These are phyloP conservation scores for Drosophila elegans DNA, from an alignment of 1,140 invertebrate species.

Conservation along the genomic window DNA sequence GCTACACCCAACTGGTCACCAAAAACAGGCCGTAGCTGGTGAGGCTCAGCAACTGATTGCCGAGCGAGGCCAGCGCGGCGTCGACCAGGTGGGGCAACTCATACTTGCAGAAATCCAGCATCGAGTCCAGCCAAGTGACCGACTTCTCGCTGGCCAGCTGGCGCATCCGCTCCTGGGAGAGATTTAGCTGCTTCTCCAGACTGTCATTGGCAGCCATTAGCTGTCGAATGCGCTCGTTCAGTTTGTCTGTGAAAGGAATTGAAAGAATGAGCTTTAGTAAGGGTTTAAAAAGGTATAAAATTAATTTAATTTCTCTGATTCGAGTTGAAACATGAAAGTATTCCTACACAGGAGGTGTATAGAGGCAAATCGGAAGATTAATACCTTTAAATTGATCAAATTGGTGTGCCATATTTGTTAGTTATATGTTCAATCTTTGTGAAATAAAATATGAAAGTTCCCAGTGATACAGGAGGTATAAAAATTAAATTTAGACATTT, in stretches of 20 bases:
- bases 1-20: constrained; percentile 44
- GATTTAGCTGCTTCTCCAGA: constrained; percentile 62
- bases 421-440: too few relatives aligned
- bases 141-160: constrained; percentile 74
- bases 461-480: too few relatives aligned
- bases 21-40: constrained; percentile 58
- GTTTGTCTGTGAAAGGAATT: constrained; percentile 55
- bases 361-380: too few relatives aligned
- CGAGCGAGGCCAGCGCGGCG: constrained; percentile 45
- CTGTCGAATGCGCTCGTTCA: constrained; percentile 75
- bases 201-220: constrained; percentile 65
- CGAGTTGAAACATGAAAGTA: background rate
- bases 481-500: too few relatives aligned
- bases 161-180: constrained; percentile 65
- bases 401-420: too few relatives aligned
- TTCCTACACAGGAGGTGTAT: background rate
- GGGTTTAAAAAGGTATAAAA: too few relatives aligned
- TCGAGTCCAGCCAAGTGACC: constrained; percentile 81
- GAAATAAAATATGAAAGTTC: too few relatives aligned
- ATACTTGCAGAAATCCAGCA: constrained; percentile 84
- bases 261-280: too few relatives aligned
- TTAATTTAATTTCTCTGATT: too few relatives aligned
- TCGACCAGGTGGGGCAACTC: constrained; percentile 63
- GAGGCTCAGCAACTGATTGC: constrained; percentile 57
- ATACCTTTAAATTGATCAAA: too few relatives aligned